Percentiles rank a stretch among this genome's conserved stretches.
Evolutionary conservation across 2,888 invertebrate genomes (phyloP).

Genomic region (Ypsolopha sequella): DNA sequence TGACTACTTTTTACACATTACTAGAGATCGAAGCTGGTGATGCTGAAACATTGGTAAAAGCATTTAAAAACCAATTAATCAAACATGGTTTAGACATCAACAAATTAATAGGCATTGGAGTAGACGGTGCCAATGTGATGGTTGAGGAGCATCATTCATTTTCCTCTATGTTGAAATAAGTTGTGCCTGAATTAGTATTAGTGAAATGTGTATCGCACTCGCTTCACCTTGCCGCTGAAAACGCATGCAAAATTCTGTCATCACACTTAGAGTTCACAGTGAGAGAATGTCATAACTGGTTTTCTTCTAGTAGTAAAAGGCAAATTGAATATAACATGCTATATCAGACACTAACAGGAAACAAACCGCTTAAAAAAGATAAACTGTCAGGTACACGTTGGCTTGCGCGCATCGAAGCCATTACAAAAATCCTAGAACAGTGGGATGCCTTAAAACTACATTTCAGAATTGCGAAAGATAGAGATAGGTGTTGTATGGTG

Average conservation of each 20-base stretch:
- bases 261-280: neutral
- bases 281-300: neutral
- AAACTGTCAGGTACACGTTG: neutral
- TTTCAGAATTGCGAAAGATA: neutral
- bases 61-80: constrained; percentile 1
- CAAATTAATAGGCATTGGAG: constrained; percentile 3
- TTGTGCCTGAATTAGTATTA: neutral
- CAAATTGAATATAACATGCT: neutral
- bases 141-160: neutral
- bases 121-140: neutral
- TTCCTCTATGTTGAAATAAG: neutral
- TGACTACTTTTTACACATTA: constrained; percentile 1
- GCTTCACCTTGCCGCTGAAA: neutral
- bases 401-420: neutral
- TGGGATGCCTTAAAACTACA: neutral
- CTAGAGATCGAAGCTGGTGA: constrained; percentile 3
- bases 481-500: neutral
- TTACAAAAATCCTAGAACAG: constrained; percentile 3
- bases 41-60: neutral
- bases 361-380: neutral
- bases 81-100: neutral
- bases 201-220: neutral
- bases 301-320: neutral
- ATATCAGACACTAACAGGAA: neutral
- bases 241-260: neutral